A percentile compares a stretch with the other conserved stretches of the same genome.
These are phyloP conservation scores for Mus spicilegus DNA, from an alignment of 2,113 vertebrate genomes.

Conservation along the genomic window DNA sequence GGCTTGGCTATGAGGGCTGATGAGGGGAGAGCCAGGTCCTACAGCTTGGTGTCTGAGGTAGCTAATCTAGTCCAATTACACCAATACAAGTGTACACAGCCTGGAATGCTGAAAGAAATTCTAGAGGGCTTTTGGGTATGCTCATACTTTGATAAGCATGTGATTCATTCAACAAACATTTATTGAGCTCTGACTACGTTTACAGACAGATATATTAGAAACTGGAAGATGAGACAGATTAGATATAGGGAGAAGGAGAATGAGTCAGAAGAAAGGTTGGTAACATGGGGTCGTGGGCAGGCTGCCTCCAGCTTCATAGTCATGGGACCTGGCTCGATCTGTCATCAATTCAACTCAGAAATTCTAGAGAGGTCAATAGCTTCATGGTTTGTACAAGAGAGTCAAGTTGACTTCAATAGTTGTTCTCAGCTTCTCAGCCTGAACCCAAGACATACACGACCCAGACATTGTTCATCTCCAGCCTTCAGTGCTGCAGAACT, in stretches of 20 bases:
- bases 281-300: not conserved
- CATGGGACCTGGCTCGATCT: not conserved
- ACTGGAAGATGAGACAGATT: slow-evolving; percentile 64
- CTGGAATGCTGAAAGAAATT: not conserved
- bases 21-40: not conserved
- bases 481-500: not conserved
- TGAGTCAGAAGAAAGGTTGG: slow-evolving; percentile 69
- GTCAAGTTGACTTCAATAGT: not conserved
- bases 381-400: not conserved
- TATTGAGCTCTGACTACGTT: slow-evolving; percentile 63
- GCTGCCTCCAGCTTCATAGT: not conserved
- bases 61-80: not conserved
- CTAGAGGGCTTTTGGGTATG: not conserved
- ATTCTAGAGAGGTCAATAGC: not conserved
- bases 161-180: slow-evolving; percentile 82
- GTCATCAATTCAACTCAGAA: not conserved
- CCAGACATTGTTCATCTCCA: not conserved
- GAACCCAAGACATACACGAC: not conserved
- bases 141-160: slow-evolving; percentile 16
- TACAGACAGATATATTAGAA: slow-evolving; percentile 59
- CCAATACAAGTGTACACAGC: not conserved
- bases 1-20: not conserved
- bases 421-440: not conserved
- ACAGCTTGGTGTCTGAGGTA: not conserved
- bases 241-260: slow-evolving; percentile 66